Evolutionary conservation across 1,140 invertebrate species (phyloP), one percentile per base, ranked within the genome.

Genomic region (Drosophila guanche): DNA sequence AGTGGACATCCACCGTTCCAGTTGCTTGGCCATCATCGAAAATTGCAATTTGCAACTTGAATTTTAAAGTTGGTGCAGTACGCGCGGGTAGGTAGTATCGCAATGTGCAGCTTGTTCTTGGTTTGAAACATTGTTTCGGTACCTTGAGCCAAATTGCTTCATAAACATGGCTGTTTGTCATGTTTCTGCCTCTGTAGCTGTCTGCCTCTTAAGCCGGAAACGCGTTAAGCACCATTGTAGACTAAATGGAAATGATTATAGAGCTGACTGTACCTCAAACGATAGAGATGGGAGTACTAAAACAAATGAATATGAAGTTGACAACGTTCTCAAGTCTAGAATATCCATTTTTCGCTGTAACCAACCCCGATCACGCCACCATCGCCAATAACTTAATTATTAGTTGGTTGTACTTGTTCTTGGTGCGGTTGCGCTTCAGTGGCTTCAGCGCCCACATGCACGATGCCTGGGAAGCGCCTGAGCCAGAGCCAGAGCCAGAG

Each of bases 1-100:
- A 56, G 52, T 52, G 40, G 45, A 48, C 57, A 72, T 40, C 47
- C 57, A 72, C 29, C 56, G 68, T 72, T 69, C 62, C 67, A 71
- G 54, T 59, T 52, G 55, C 70, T 20, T 65, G 70, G 42, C 33
- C 22, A 58, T 59, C 46, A 52, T 33, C 43, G 50, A 66, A 62
- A 76, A 51, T 85, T 85, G 81, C 83, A 85, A 77, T 88, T 79
- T 85, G 58, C 71, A 63, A 75, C 74, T 84, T 84, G 51, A 78
- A 84, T 79, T 86, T 77, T 76, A 76, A 74, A 75, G 83, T 86
- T 80, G 16, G 16, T 47, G 68, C 66, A 68, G 66, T 69, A 46
- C 16, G 16, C 16, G 16, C 33, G 33, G 33, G 3, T 12, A 37
- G 33, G 8, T 3, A 10, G 46, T 67, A 55, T 62, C 65, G 25